phyloP scores from a whole-genome alignment of 2,888 invertebrate genomes.

The Ochropleura leucogaster region DNA sequence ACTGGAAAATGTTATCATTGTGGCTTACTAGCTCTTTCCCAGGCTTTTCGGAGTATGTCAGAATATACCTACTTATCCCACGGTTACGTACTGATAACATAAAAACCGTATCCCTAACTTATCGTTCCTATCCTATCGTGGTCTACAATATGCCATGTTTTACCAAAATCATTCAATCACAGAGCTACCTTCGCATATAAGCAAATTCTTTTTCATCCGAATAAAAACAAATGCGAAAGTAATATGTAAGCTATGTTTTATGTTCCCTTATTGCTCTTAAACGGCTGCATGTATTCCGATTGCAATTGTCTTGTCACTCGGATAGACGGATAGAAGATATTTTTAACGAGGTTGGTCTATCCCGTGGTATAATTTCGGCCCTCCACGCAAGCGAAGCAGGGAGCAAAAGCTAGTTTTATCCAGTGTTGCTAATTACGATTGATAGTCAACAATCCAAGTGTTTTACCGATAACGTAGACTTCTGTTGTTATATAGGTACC shows the following conservation, averaged over 20 bases:
- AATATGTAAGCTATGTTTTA: not conserved
- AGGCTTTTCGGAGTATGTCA: not conserved
- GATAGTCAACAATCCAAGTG: conserved; percentile 8
- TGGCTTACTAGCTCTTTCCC: not conserved
- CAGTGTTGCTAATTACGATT: not conserved
- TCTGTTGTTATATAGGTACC: conserved; percentile 1
- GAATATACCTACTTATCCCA: not conserved
- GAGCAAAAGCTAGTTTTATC: not conserved
- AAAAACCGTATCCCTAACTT: not conserved
- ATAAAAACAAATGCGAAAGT: not conserved
- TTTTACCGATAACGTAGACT: conserved; percentile 3
- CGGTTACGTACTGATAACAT: not conserved
- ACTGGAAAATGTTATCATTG: not conserved
- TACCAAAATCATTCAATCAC: not conserved
- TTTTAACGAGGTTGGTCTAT: not conserved
- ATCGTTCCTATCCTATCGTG: too few species aligned
- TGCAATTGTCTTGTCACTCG: not conserved
- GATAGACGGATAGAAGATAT: not conserved
- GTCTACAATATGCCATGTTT: not conserved
- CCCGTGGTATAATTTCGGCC: not conserved
- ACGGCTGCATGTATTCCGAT: not conserved
- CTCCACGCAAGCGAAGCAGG: not conserved
- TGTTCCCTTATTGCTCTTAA: not conserved
- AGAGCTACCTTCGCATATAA: too few species aligned
- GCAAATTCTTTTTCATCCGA: too few species aligned